Conservation (phyloP, 2,888 invertebrate genomes). For the Cactoblastis cactorum region DNA sequence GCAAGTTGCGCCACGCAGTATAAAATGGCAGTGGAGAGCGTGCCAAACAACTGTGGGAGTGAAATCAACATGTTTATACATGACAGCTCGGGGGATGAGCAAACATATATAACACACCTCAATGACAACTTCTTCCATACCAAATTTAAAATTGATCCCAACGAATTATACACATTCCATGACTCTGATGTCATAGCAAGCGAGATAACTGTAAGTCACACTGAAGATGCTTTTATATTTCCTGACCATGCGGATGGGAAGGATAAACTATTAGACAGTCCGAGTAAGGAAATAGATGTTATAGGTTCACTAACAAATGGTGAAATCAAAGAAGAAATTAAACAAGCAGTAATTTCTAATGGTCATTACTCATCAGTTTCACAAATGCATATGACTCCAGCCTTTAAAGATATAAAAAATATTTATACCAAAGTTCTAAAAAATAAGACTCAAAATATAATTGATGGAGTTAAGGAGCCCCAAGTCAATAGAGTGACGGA, state of each 20-base stretch:
- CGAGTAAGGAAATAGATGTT: constrained; percentile 53
- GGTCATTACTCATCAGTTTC: constrained; percentile 50
- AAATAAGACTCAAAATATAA: constrained; percentile 43
- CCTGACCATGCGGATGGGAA: constrained; percentile 56
- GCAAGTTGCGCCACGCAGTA: constrained; percentile 73
- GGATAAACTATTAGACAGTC: constrained; percentile 49
- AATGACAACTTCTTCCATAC: constrained; percentile 68
- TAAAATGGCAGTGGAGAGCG: constrained; percentile 72
- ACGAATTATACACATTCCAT: constrained; percentile 73
- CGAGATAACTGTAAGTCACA: constrained; percentile 71
- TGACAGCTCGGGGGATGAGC: constrained; percentile 66
- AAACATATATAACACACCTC: constrained; percentile 61
- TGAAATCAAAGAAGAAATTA: constrained; percentile 48
- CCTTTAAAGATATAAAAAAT: constrained; percentile 45
- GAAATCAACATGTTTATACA: constrained; percentile 70
- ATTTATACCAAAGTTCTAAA: constrained; percentile 58
- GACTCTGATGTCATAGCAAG: constrained; percentile 72
- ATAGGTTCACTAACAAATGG: constrained; percentile 55
- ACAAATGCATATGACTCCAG: constrained; percentile 24
- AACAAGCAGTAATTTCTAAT: constrained; percentile 50
- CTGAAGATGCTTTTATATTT: constrained; percentile 67
- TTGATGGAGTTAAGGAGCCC: constrained; percentile 31
- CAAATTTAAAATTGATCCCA: constrained; percentile 75
- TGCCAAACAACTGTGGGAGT: constrained; percentile 54
- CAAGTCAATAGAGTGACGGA: constrained; percentile 42